These are phyloP conservation scores for Drosophila funebris DNA, from an alignment of 1,140 invertebrate species.

Conservation along the genomic window DNA sequence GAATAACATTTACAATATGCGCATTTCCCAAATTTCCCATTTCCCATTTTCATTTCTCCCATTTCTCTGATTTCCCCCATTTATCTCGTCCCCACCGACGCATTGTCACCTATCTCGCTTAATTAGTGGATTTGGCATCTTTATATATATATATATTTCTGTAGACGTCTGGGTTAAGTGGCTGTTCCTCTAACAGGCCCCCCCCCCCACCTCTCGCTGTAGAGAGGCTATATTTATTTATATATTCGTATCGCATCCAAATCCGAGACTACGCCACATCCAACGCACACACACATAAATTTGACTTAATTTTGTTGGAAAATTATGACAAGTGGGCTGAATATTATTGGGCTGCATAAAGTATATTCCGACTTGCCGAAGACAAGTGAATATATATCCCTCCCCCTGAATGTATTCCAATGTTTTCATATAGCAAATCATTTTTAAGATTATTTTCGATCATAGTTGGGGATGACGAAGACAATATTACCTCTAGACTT, in stretches of 20 bases:
- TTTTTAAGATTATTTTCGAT: conserved; percentile 31
- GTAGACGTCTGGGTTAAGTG: background rate
- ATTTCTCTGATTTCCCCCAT: conserved; percentile 13
- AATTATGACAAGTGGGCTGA: conserved; percentile 78
- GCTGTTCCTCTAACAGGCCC: background rate
- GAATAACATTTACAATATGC: conserved; percentile 62
- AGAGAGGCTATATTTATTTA: conserved; percentile 43
- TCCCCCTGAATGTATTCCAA: conserved; percentile 10
- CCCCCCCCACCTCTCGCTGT: background rate
- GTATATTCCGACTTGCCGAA: conserved; percentile 8
- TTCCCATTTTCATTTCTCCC: conserved; percentile 7
- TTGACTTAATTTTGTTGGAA: conserved; percentile 64
- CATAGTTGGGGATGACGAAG: conserved; percentile 19
- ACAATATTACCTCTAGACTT: conserved; percentile 17
- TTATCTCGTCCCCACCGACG: conserved; percentile 1
- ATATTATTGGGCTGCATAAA: conserved; percentile 31
- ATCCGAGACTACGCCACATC: conserved; percentile 42
- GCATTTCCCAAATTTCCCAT: conserved; percentile 46
- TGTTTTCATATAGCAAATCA: conserved; percentile 53
- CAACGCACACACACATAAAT: conserved; percentile 57
- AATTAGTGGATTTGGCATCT: conserved; percentile 77
- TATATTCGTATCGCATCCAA: conserved; percentile 47
- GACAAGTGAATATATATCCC: conserved; percentile 45
- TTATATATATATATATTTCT: conserved; percentile 44
- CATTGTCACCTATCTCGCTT: conserved; percentile 76